Evolutionary conservation across 2,797 vertebrate genomes (phyloP), one percentile per base, ranked within the genome.

Genomic region (Thalassophryne amazonica): DNA sequence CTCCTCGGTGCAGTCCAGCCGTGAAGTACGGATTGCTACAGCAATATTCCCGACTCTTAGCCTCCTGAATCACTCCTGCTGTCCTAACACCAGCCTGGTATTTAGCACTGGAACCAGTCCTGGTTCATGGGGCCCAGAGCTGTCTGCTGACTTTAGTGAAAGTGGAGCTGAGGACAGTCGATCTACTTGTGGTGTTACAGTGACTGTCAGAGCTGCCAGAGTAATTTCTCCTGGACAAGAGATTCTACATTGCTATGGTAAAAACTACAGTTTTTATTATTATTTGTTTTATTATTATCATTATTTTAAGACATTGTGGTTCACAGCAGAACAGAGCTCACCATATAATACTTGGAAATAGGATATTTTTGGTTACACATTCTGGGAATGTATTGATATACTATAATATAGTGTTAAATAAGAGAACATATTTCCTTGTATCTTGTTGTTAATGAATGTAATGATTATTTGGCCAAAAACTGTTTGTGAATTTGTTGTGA

Each of bases 211-310:
- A 73, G 91, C 94, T 1, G 78, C 91, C 0, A 89, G 68, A 76
- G 61, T 13, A 3, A 88, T 99, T 42, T 2, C 12, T n/a, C 67
- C 78, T 1, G 95, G 93, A 25, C 88, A 94, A 31, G 95, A 99
- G 78, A 85, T 99, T 77, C 81, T 93, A 28, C 97, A 99, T 51
- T 99, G 97, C 84, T 99, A 99, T 0, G 96, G 97, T 98, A 70
- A 86, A 83, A 52, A n/a, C n/a, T n/a, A n/a, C n/a, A n/a, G n/a
- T n/a, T n/a, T n/a, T n/a, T n/a, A n/a, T n/a, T n/a, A n/a, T n/a
- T n/a, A n/a, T n/a, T n/a, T n/a, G n/a, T n/a, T n/a, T n/a, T n/a
- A n/a, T n/a, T n/a, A n/a, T n/a, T n/a, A n/a, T n/a, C n/a, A n/a
- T n/a, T n/a, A n/a, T n/a, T n/a, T n/a, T n/a, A n/a, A n/a, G n/a